Evolutionary conservation across 2,113 vertebrate species (phyloP), one percentile per base, ranked within the genome.

Genomic region (Epinephelus lanceolatus): DNA sequence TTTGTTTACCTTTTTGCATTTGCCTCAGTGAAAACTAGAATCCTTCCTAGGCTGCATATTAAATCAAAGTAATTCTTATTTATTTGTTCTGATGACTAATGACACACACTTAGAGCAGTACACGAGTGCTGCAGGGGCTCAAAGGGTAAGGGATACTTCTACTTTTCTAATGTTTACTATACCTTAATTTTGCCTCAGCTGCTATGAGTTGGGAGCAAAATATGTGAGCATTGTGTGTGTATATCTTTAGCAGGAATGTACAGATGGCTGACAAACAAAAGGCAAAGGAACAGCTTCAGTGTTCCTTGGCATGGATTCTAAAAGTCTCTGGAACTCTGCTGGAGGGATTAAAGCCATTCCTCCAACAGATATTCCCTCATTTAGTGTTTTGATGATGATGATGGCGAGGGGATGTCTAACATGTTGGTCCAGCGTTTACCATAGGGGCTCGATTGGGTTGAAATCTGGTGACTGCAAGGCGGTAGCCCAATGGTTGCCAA

Each of bases 191-290:
- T 18, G 52, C 21, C 49, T 52, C 30, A 57, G 27, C 19, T 76
- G 14, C 40, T 23, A 23, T 23, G 18, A 70, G 62, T 37, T 49
- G 19, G 61, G 30, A 12, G 18, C n/a, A 51, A 19, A 18, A 23
- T 60, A 23, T 33, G 70, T 55, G 60, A 71, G 25, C 1, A 52
- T n/a, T 56, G 6, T 73, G 21, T 49, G 21, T 49, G 47, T 56
- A 11, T 68, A 40, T n/a, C 18, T 59, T 52, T 25, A 59, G 69
- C 51, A 75, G 60, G 45, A 76, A 49, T 67, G 25, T 83, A 68
- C 87, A 91, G 91, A 89, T 89, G 87, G 84, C 78, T 60, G 70
- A 76, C 37, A 80, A 71, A 72, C 23, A 72, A 72, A 82, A 70
- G 8, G 3, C n/a, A 68, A 59, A 62, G 13, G 1, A 71, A 47